phyloP scores from a whole-genome alignment of 2,797 vertebrate species.

The Thalassophryne amazonica region DNA sequence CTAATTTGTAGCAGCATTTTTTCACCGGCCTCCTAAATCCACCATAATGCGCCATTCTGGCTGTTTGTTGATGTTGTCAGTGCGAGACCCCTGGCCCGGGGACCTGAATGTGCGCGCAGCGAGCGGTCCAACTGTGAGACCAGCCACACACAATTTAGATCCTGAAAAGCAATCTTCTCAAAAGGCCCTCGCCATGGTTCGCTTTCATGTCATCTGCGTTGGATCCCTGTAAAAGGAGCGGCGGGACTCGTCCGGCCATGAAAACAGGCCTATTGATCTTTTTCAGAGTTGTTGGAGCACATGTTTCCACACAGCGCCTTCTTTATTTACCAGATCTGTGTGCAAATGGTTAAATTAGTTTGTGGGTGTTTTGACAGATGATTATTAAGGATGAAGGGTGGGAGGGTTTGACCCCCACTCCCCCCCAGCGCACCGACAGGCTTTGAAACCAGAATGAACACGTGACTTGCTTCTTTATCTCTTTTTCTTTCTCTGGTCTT shows the following conservation, averaged over 20 bases:
- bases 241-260: conserved; percentile 75
- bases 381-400: conserved; percentile 76
- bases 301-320: conserved; percentile 75
- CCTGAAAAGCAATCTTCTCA: conserved; percentile 89
- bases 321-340: conserved; percentile 79
- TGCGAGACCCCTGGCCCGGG: conserved; percentile 76
- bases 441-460: conserved; percentile 70
- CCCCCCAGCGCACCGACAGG: conserved; percentile 51
- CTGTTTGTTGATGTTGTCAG: conserved; percentile 89
- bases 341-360: conserved; percentile 84
- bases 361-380: conserved; percentile 85
- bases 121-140: conserved; percentile 80
- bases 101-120: conserved; percentile 79
- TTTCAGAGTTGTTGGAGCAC: conserved; percentile 84
- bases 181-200: conserved; percentile 80
- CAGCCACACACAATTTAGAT: conserved; percentile 80
- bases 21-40: conserved; percentile 79
- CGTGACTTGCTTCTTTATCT: conserved; percentile 53
- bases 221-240: conserved; percentile 75
- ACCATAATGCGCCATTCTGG: conserved; percentile 78
- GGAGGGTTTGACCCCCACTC: conserved; percentile 73
- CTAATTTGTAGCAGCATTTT: conserved; percentile 83
- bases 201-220: conserved; percentile 81
- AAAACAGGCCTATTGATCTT: conserved; percentile 79
- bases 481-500: neutral